Evolutionary conservation across 2,888 invertebrate species (phyloP).

Genomic region (Abrostola tripartita): DNA sequence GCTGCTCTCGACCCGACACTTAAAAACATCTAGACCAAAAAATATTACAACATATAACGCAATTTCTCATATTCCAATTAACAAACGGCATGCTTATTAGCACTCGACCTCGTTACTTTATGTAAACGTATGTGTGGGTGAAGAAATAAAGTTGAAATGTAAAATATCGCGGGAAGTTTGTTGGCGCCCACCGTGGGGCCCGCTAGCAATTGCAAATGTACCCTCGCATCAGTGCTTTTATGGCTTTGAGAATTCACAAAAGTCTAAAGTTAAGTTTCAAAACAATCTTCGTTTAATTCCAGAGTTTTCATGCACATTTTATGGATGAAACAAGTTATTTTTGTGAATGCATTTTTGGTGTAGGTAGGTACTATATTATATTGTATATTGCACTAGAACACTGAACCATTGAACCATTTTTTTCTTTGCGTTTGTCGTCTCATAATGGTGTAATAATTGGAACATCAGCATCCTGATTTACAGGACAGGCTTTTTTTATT

Average conservation of each 20-base stretch:
- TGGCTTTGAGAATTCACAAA: slow-evolving; percentile 64
- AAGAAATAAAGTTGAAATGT: slow-evolving; percentile 56
- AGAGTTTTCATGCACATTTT: slow-evolving; percentile 47
- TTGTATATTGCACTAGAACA: slow-evolving; percentile 5
- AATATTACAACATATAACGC: slow-evolving; percentile 29
- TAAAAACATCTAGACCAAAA: slow-evolving; percentile 40
- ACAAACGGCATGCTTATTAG: slow-evolving; percentile 52
- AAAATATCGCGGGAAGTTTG: slow-evolving; percentile 63
- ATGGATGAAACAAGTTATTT: slow-evolving; percentile 37
- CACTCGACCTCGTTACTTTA: slow-evolving; percentile 53
- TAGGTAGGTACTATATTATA: neutral
- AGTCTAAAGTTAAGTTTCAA: slow-evolving; percentile 65
- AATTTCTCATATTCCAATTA: slow-evolving; percentile 52
- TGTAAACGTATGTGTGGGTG: slow-evolving; percentile 40
- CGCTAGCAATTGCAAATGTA: slow-evolving; percentile 69
- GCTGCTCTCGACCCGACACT: slow-evolving; percentile 15
- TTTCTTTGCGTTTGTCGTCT: neutral
- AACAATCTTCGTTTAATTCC: slow-evolving; percentile 68
- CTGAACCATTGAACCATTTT: neutral
- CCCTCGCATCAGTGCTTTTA: slow-evolving; percentile 72
- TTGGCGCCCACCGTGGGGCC: slow-evolving; percentile 70
- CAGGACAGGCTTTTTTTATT: neutral
- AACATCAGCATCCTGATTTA: neutral
- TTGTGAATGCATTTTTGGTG: slow-evolving; percentile 28
- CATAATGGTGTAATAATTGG: neutral